Base-by-base conservation (phyloP, 92 coral and sea anemone species). In the Siderastrea siderea region DNA sequence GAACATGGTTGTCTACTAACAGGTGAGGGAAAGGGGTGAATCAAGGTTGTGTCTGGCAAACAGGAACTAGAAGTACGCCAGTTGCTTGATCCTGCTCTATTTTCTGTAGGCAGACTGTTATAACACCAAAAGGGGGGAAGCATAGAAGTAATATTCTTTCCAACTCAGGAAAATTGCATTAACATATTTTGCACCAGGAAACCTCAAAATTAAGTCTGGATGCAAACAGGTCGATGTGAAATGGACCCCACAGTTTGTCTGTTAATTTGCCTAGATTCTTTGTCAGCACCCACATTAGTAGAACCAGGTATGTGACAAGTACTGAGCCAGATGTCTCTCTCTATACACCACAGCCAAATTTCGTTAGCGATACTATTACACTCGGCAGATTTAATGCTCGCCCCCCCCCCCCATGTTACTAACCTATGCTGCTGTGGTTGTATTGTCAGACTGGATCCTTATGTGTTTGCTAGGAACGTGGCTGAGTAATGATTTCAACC, bases 21-120 rank as follows among this genome's bases (percentile, higher is more conserved):
- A 82, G 80, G 7, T 85, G 89, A 75, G 79, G 77, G 6, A 87
- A 86, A 2, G 70, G 51, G 14, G 88, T 91, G 70, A 91, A 86
- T 86, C 94, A 87, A 15, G 85, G 89, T 45, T 87, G 88, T 0
- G 86, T 82, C 78, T 15, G 68, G 85, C 94, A 91, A 68, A 82
- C 1, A 2, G 94, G 88, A 3, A 87, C 88, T 3, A 87, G 47
- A n/a, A 82, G 71, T n/a, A 92, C 90, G 6, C 87, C 90, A 0
- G 66, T 78, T 2, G 92, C 87, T 54, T 79, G 74, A 83, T 92
- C 78, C 38, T 8, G 46, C 26, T 83, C 90, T 57, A 82, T 91
- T 46, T 87, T 87, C 80, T 68, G 88, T 19, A 90, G 71, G 60
- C 91, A 83, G 6, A 80, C 12, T 13, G 77, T 66, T 14, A 78